Base-by-base conservation (phyloP, 2,797 vertebrate species). In the Rhadinocentrus ornatus region DNA sequence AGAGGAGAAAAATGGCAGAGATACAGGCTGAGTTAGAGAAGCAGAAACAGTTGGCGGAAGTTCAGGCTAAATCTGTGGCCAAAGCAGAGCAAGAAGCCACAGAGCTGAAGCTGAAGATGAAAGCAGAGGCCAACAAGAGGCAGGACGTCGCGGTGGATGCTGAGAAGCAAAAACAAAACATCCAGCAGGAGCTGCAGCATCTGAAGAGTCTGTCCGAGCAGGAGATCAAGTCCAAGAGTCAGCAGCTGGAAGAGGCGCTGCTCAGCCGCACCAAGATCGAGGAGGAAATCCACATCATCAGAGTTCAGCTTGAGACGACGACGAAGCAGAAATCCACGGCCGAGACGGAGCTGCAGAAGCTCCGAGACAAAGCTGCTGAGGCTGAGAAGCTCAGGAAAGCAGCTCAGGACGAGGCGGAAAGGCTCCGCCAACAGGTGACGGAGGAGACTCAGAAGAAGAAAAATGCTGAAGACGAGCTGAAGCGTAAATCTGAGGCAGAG, bases 381-480 rank as follows among this genome's bases (percentile, higher is more conserved):
- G 97, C 97, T 0, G 97, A 99, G 84, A 92, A 88, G n/a, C 95
- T 97, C 75, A 94, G 95, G 83, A 94, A 93, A 57, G 85, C 92
- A 20, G 95, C 95, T 0, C 97, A 99, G 88, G 97, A 99, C 1
- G 98, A 99, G 77, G 97, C 97, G 0, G 97, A 99, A 61, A 96
- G 97, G 54, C 89, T 99, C 62, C 95, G 96, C 37, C 93, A 93
- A 66, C 98, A 99, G 88, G 97, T 98, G 34, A 90, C 95, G 0
- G 97, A 99, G 0, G 98, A 99, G 91, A 92, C 93, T 3, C 96
- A 97, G 91, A 98, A 96, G 70, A 99, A 99, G 87, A 94, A 94
- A 3, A 95, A 95, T 26, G 98, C 98, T 0, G 97, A 99, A 84
- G 96, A 97, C 0, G 96, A 99, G 89, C 94, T 99, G 71, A 94